A percentile compares a stretch with the other conserved stretches of the same genome.
These are phyloP conservation scores for Perognathus longimembris DNA, from an alignment of 2,113 vertebrate species.

Conservation along the genomic window DNA sequence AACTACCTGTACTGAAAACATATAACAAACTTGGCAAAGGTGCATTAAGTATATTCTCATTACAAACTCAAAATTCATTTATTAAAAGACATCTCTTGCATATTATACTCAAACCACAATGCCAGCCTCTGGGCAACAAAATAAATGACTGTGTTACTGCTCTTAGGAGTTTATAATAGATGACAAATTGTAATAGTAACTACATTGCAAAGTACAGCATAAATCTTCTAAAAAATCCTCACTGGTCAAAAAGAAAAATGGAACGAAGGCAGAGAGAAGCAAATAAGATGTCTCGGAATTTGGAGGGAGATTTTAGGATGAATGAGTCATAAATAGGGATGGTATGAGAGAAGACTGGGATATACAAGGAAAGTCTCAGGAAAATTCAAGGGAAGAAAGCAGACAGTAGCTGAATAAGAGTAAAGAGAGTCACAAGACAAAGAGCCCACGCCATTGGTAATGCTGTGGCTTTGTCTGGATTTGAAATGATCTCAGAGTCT, in stretches of 20 bases:
- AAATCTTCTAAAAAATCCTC: not conserved
- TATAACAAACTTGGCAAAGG: not conserved
- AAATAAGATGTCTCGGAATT: not conserved
- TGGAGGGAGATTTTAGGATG: not conserved
- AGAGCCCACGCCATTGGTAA: not conserved
- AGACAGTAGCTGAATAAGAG: too few species aligned
- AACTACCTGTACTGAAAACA: not conserved
- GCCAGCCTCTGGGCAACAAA: not conserved
- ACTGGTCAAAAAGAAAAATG: not conserved
- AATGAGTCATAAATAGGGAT: not conserved
- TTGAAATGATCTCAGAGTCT: not conserved
- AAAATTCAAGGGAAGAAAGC: not conserved
- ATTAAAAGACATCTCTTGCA: conserved; percentile 4
- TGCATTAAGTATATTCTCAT: not conserved
- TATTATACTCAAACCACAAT: conserved; percentile 37
- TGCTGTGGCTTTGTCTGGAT: not conserved
- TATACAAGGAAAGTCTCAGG: accelerated
- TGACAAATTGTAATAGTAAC: not conserved
- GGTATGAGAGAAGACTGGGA: not conserved
- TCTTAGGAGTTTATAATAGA: not conserved
- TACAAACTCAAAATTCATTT: conserved; percentile 12
- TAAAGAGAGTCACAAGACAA: not conserved
- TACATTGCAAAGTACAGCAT: not conserved
- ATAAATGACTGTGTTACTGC: not conserved
- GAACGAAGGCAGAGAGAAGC: not conserved